Evolutionary conservation across 2,888 invertebrate genomes (phyloP), one percentile per base, ranked within the genome.

Genomic region (Dromius quadrimaculatus): DNA sequence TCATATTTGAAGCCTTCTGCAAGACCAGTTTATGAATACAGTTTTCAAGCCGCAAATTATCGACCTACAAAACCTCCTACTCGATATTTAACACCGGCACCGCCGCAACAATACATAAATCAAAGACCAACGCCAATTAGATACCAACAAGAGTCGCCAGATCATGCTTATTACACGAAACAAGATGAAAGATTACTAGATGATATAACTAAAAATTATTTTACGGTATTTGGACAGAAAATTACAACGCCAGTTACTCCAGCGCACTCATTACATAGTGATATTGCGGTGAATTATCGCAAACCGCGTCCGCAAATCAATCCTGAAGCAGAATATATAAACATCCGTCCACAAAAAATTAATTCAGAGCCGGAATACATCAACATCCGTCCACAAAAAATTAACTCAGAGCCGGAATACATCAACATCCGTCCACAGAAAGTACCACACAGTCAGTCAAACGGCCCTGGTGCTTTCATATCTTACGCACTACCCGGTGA

Each of bases 401-500:
- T n/a, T n/a, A n/a, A 64, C 68, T 76, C 71, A 2, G 28, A 54
- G 8, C n/a, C 88, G 8, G 89, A 90, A 79, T 86, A 85, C 80
- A 84, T 89, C 71, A 54, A 71, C 6, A 66, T 61, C 43, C 71
- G 36, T 38, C 57, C 54, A 5, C 69, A 74, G 1, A 73, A n/a
- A n/a, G n/a, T n/a, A n/a, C n/a, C n/a, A n/a, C 45, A 62, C 28
- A 15, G 63, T 13, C 57, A 28, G 1, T 47, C 28, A 11, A 84
- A 84, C 38, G 80, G 83, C 72, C 83, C 84, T n/a, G 87, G 86
- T n/a, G 87, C 90, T 15, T 89, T 88, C 76, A 89, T 92, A 74
- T 90, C 91, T 6, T 92, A 92, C 80, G 84, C 88, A 76, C 82
- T 92, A 71, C 92, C 92, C 0, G 92, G 91, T 0, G 90, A 91